Evolutionary conservation across 2,888 invertebrate genomes (phyloP), one percentile per base, ranked within the genome.

Genomic region (Agrotis segetum): DNA sequence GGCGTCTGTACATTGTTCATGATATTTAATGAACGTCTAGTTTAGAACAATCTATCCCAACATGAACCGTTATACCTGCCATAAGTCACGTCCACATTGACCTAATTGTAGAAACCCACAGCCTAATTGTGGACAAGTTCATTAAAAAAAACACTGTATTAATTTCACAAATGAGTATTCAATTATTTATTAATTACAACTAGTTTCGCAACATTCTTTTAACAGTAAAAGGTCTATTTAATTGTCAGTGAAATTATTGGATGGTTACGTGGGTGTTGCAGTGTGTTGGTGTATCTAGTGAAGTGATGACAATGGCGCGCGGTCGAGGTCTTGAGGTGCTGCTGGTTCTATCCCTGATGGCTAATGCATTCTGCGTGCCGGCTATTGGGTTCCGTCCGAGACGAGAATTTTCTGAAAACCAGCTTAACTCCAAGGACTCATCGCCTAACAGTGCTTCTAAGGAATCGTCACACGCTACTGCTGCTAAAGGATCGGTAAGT

Each of bases 311-410:
- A 73, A 95, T 96, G 95, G 88, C 84, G 84, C 86, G 89, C 61
- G 82, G 86, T 73, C 85, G 46, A 40, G 64, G 84, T 75, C 55
- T 92, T 2, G 81, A 87, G 40, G 69, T 88, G 29, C 63, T 90
- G 34, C 72, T 94, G 50, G 90, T 86, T 19, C 52, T 90, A 3
- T 89, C 88, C 40, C 73, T 95, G 40, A 50, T 95, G 70, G 88
- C 84, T 6, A 87, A 93, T 55, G 92, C 90, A 0, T 88, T 94
- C 34, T 88, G 92, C 67, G 81, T 89, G 21, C 95, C 95, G 1
- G 66, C 82, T 7, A 75, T 77, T 2, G 56, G 61, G 9, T 63
- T 65, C 24, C 82, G 90, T 16, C 58, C 72, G 17, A 84, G 77
- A 59, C 83, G 90, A 77, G 88, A 67, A 60, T 17, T 58, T 29